These are phyloP conservation scores for Spodoptera littoralis DNA, from an alignment of 2,888 invertebrate genomes.

Conservation along the genomic window DNA sequence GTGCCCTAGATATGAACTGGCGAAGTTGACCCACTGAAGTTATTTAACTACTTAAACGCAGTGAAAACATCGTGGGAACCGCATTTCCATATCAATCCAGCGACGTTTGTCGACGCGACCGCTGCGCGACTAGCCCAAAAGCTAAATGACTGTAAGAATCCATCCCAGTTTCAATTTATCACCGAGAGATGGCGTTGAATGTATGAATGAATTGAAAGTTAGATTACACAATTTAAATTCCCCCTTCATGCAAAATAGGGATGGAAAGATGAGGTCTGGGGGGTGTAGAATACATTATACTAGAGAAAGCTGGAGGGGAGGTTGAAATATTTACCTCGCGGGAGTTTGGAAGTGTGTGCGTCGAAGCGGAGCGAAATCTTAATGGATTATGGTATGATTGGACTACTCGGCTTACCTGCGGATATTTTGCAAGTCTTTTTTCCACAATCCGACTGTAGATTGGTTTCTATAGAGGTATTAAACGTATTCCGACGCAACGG, in stretches of 20 bases:
- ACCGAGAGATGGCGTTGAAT: constrained; percentile 87
- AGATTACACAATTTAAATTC: constrained; percentile 89
- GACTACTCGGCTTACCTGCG: constrained; percentile 81
- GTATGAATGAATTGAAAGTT: constrained; percentile 89
- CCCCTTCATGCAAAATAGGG: constrained; percentile 89
- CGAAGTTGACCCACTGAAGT: constrained; percentile 50
- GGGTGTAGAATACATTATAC: constrained; percentile 85
- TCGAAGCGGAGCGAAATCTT: constrained; percentile 84
- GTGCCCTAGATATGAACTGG: constrained; percentile 43
- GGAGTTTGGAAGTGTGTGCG: constrained; percentile 86
- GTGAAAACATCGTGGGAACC: constrained; percentile 56
- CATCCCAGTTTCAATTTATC: constrained; percentile 87
- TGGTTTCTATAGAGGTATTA: constrained; percentile 74
- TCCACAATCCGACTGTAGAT: constrained; percentile 61
- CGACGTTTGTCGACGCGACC: constrained; percentile 60
- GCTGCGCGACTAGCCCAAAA: constrained; percentile 59
- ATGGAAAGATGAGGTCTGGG: constrained; percentile 86
- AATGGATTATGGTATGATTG: constrained; percentile 88
- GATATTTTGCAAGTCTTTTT: constrained; percentile 74
- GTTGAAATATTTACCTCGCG: constrained; percentile 87
- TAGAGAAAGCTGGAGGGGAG: constrained; percentile 68
- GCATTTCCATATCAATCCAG: constrained; percentile 70
- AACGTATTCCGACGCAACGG: constrained; percentile 61
- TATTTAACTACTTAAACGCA: constrained; percentile 50
- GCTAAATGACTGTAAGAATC: constrained; percentile 82